Evolutionary conservation across 1,140 invertebrate species (phyloP), one percentile per base, ranked within the genome.

Genomic region (Scaptomyza montana): DNA sequence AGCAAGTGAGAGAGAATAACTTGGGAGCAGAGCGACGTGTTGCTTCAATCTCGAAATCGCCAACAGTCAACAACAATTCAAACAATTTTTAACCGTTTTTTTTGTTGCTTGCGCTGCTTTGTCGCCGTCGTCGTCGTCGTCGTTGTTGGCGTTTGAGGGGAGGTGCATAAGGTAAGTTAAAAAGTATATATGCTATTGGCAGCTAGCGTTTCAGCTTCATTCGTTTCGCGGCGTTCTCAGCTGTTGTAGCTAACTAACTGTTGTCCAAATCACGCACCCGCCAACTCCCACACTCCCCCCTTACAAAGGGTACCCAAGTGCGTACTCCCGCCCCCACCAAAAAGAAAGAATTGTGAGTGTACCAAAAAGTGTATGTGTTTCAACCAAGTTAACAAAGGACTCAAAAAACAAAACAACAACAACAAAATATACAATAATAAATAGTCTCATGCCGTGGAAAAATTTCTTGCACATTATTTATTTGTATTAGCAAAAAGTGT

Each of bases 201-300:
- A 73, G 80, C 72, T 64, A 69, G 66, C 74, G 80, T 72, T 84
- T 89, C 77, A 77, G 84, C 77, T 89, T 84, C 85, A 89, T 89
- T 89, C 85, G 77, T 67, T 77, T 64, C 79, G 85, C 84, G 85
- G 69, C 80, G 77, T 89, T 89, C 84, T 87, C 84, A 82, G 74
- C 73, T 78, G 66, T 39, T 75, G 66, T 39, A 55, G 62, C 33
- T 36, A 36, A 33, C 62, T 43, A 65, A 49, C 73, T 62, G 78
- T 64, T n/a, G 62, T 54, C 72, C 75, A 54, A 47, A 65, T 53
- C 54, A 50, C 54, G 56, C 16, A 16, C 16, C 16, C 0, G 16
- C 30, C 30, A 61, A 25, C 50, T 51, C 36, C 16, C 39, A 28
- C 47, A 3, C 41, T 12, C 13, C 36, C 33, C 28, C 30, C 30